These are phyloP conservation scores for human (Homo sapiens) DNA, from an alignment of 2,113 vertebrate species.

Conservation along the genomic window GRCh38 chr11:20081001-20081500, in stretches of 20 bases:
- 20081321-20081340: not conserved
- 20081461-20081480: not conserved
- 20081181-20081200: not conserved
- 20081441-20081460: not conserved
- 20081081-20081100: constrained; percentile 56
- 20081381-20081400: not conserved
- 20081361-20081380: constrained; percentile 5
- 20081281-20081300: not conserved
- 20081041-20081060: not conserved
- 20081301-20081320: not conserved
- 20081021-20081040: not conserved
- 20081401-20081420: constrained; percentile 4
- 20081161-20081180: not conserved
- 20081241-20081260: not conserved
- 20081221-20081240: not conserved
- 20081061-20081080: constrained; percentile 24
- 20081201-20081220: not conserved
- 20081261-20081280: not conserved
- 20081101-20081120: constrained; percentile 79
- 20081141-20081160: not conserved
- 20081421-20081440: not conserved
- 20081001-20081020: not conserved
- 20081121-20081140: constrained; percentile 21
- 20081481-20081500: not conserved
- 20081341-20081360: constrained; percentile 10